A percentile compares a stretch with the other conserved stretches of the same genome.
phyloP scores from a whole-genome alignment of 2,888 invertebrate species.

The Epinotia demarniana region DNA sequence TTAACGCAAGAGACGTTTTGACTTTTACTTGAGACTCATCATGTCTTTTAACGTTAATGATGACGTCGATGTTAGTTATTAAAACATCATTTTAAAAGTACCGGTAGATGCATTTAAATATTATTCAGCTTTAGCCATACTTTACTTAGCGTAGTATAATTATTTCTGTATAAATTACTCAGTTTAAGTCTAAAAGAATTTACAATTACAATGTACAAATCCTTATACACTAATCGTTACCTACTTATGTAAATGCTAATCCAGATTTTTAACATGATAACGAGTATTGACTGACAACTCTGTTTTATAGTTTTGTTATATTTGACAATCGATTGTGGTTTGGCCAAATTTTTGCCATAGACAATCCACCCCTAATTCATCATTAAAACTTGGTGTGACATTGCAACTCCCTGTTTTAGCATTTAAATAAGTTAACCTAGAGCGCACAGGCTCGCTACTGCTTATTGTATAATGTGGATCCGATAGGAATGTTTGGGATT shows the following conservation, averaged over 20 bases:
- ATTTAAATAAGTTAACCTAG: slow-evolving; percentile 49
- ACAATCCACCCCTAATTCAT: neutral
- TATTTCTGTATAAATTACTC: slow-evolving; percentile 58
- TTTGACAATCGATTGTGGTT: neutral
- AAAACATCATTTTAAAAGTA: slow-evolving; percentile 23
- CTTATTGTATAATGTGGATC: slow-evolving; percentile 52
- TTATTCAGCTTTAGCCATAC: slow-evolving; percentile 26
- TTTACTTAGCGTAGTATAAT: slow-evolving; percentile 37
- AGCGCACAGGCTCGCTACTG: slow-evolving; percentile 62
- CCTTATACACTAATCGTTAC: slow-evolving; percentile 58
- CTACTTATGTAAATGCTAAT: slow-evolving; percentile 38
- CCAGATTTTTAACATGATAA: slow-evolving; percentile 11
- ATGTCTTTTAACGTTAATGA: slow-evolving; percentile 2
- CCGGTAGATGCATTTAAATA: slow-evolving; percentile 30
- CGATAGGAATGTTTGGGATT: slow-evolving; percentile 64
- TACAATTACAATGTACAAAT: slow-evolving; percentile 78
- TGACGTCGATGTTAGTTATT: slow-evolving; percentile 5
- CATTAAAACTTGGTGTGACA: neutral
- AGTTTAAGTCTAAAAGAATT: slow-evolving; percentile 68
- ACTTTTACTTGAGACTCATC: neutral
- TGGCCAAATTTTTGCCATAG: neutral
- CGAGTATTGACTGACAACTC: neutral
- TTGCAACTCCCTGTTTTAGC: slow-evolving; percentile 13
- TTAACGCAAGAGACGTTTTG: slow-evolving; percentile 5
- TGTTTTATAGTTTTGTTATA: neutral